These are phyloP conservation scores for Charanyca ferruginea DNA, from an alignment of 2,888 invertebrate species.

Conservation along the genomic window DNA sequence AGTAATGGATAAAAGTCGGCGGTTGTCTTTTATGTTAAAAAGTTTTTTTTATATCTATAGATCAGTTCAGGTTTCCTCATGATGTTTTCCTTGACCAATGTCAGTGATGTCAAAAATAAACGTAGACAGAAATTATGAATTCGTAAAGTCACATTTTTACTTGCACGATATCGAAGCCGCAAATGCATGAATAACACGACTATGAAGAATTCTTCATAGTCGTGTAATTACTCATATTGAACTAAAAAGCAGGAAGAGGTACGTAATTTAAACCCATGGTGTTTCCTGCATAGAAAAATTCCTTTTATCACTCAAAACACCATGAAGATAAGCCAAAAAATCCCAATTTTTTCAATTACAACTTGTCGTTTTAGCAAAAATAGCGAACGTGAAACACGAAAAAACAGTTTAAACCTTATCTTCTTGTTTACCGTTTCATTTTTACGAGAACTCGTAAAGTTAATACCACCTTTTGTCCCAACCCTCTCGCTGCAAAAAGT, in stretches of 20 bases:
- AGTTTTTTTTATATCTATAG: no score
- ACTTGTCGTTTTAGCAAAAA: conserved; percentile 42
- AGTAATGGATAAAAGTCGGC: no score
- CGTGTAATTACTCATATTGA: no score
- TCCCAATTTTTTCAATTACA: conserved; percentile 67
- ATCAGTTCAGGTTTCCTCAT: no score
- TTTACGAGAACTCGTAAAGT: conserved; percentile 81
- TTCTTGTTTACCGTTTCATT: conserved; percentile 77
- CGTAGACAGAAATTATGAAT: no score
- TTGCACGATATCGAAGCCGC: no score
- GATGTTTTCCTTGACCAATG: no score
- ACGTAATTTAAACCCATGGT: not conserved
- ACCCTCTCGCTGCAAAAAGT: conserved; percentile 68
- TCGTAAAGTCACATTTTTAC: no score
- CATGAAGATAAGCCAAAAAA: conserved; percentile 35
- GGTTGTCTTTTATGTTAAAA: no score
- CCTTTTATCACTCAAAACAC: conserved; percentile 18
- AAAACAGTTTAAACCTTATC: conserved; percentile 79
- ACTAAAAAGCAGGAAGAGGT: not conserved
- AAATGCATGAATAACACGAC: no score
- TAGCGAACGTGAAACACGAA: conserved; percentile 61
- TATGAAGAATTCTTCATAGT: no score
- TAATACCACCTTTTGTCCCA: conserved; percentile 81
- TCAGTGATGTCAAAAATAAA: no score
- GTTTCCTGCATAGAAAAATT: conserved; percentile 1